phyloP scores from a whole-genome alignment of 1,140 invertebrate species.

The Triops longicaudatus region DNA sequence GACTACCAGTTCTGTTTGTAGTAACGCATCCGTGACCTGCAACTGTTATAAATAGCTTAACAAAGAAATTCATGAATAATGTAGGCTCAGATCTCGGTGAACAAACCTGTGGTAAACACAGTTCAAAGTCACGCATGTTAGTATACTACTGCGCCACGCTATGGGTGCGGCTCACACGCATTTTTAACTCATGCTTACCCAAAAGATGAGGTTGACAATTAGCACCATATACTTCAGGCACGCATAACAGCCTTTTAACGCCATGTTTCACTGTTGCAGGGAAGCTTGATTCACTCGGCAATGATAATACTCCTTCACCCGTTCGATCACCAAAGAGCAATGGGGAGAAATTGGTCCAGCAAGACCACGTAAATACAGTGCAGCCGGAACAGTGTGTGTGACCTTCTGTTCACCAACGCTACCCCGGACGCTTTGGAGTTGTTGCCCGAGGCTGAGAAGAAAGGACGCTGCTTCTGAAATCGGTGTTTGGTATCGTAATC shows the following conservation, averaged over 20 bases:
- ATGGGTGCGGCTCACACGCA: constrained; percentile 18
- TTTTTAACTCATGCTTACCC: constrained; percentile 48
- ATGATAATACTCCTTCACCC: not conserved
- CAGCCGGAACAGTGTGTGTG: not conserved
- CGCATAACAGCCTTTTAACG: constrained; percentile 55
- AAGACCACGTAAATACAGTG: not conserved
- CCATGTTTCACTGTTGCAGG: constrained; percentile 42
- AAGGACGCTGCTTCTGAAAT: not conserved
- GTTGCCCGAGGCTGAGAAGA: not conserved
- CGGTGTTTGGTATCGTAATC: not conserved
- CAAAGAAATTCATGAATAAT: not conserved
- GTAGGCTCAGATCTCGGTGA: no score
- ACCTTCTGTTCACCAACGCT: not conserved
- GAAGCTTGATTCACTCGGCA: not conserved
- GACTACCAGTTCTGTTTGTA: constrained; percentile 22
- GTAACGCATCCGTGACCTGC: not conserved
- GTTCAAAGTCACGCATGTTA: constrained; percentile 29
- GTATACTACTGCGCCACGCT: constrained; percentile 35
- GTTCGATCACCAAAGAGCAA: not conserved
- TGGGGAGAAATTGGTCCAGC: not conserved
- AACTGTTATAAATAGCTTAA: no score
- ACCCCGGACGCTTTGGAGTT: not conserved
- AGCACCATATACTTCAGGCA: constrained; percentile 59
- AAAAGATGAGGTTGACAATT: constrained; percentile 59
- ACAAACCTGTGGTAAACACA: not conserved